Percentiles rank a stretch among this genome's conserved stretches.
Conservation (phyloP, 2,113 vertebrate species). For the Pseudorasbora parva region DNA sequence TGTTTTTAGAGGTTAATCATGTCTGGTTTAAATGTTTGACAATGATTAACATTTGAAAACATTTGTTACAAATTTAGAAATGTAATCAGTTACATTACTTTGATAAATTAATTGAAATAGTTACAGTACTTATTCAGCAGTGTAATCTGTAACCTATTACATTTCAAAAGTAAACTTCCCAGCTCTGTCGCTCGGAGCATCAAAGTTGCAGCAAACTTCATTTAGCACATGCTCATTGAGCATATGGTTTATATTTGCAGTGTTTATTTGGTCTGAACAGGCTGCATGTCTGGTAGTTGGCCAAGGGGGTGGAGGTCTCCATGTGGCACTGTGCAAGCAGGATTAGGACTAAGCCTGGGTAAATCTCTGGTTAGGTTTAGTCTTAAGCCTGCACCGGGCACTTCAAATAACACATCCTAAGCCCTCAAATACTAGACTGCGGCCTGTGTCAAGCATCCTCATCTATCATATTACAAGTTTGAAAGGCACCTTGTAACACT, state of each 20-base stretch:
- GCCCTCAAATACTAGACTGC: conserved; percentile 42
- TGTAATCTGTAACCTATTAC: too few species aligned
- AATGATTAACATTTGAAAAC: too few species aligned
- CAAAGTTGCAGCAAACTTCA: neutral
- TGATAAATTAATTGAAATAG: too few species aligned
- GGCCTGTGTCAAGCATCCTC: conserved; percentile 42
- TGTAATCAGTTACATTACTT: too few species aligned
- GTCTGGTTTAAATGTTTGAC: too few species aligned
- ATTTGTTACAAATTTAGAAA: too few species aligned
- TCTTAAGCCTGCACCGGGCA: conserved; percentile 47
- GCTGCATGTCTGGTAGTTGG: conserved; percentile 21
- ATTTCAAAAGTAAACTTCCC: too few species aligned
- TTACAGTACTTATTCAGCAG: too few species aligned
- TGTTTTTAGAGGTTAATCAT: too few species aligned
- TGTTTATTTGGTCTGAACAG: conserved; percentile 12
- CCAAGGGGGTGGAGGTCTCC: conserved; percentile 31
- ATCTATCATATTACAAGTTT: conserved; percentile 50
- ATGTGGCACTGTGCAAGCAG: conserved; percentile 39
- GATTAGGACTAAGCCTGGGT: conserved; percentile 48
- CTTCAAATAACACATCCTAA: conserved; percentile 45
- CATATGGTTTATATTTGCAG: conserved; percentile 1
- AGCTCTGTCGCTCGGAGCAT: neutral
- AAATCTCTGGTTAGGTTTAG: conserved; percentile 52
- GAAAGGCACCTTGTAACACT: conserved; percentile 50
- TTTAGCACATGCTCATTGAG: neutral